These are phyloP conservation scores for Glossophaga mutica DNA, from an alignment of 2,797 vertebrate genomes.

Conservation along the genomic window DNA sequence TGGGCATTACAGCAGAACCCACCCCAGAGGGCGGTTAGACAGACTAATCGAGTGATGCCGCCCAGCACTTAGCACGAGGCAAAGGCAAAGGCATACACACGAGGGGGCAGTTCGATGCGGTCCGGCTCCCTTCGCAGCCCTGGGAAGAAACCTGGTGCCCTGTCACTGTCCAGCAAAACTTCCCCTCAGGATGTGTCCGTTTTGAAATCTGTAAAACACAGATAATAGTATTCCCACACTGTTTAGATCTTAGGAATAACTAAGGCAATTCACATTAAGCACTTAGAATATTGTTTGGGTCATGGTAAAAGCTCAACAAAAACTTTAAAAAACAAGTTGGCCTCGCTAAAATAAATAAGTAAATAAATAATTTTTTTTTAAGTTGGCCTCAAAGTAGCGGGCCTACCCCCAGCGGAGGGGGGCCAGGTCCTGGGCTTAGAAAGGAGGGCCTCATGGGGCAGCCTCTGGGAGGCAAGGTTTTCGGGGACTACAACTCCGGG, in stretches of 20 bases:
- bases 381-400: background rate
- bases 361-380: too few relatives aligned
- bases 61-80: background rate
- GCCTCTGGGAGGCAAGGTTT: too few relatives aligned
- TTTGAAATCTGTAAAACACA: background rate
- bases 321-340: background rate
- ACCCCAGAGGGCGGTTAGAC: background rate
- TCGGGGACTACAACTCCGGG: background rate
- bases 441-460: rapidly evolving
- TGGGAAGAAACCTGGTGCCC: background rate
- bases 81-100: background rate
- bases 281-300: background rate
- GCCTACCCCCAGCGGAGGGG: background rate
- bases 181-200: background rate
- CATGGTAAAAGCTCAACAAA: background rate
- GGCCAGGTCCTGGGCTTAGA: background rate
- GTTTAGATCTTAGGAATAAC: background rate
- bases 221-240: background rate
- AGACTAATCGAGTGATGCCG: background rate
- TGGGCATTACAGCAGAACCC: background rate
- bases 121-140: background rate
- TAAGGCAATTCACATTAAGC: background rate
- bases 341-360: background rate
- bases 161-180: background rate
- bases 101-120: background rate